These are phyloP conservation scores for Blastobasis lacticolella DNA, from an alignment of 2,888 invertebrate species.

Conservation along the genomic window DNA sequence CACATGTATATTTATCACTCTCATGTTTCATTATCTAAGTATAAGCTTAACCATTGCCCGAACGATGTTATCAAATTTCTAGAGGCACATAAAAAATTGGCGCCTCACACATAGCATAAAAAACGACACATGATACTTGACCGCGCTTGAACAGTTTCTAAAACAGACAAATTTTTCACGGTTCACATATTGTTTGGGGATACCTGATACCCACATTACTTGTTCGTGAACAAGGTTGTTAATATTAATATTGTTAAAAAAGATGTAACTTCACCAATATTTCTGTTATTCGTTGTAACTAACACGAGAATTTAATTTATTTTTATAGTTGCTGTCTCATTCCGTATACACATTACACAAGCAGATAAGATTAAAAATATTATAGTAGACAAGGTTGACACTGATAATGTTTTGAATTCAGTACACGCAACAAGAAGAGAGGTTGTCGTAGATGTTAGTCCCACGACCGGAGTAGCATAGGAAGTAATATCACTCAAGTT, in stretches of 20 bases:
- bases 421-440: conserved; percentile 9
- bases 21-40: neutral
- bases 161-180: conserved; percentile 44
- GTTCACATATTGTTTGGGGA: conserved; percentile 33
- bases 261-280: neutral
- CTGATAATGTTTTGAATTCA: conserved; percentile 11
- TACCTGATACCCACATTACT: conserved; percentile 28
- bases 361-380: conserved; percentile 41
- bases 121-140: conserved; percentile 44
- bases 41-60: neutral
- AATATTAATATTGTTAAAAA: conserved; percentile 8
- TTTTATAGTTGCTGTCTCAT: conserved; percentile 28
- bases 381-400: conserved; percentile 28
- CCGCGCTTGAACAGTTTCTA: conserved; percentile 46
- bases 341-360: conserved; percentile 32
- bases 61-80: conserved; percentile 5
- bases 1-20: neutral
- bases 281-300: conserved; percentile 12
- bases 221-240: conserved; percentile 23
- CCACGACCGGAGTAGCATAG: conserved; percentile 23
- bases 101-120: conserved; percentile 39
- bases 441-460: conserved; percentile 2
- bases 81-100: conserved; percentile 37
- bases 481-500: conserved; percentile 34
- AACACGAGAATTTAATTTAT: conserved; percentile 32